These are phyloP conservation scores for Echinometra lucunter DNA, from an alignment of 53 echinoderm and acorn worm species.

Conservation along the genomic window DNA sequence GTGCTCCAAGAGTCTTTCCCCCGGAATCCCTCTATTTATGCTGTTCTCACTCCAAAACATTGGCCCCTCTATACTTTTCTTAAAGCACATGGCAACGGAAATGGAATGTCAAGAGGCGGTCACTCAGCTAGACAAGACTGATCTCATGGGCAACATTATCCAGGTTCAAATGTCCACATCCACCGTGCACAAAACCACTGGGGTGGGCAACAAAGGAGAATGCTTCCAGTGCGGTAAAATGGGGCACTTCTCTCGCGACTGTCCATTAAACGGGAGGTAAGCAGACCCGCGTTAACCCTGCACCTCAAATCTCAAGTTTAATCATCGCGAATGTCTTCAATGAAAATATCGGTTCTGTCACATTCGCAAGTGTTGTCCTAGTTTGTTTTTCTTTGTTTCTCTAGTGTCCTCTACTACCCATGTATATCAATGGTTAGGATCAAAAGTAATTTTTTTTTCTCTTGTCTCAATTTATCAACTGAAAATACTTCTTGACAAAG, in stretches of 20 bases:
- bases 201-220: constrained; percentile 93
- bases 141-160: constrained; percentile 81
- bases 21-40: neutral
- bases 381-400: neutral
- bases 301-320: neutral
- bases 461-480: no score
- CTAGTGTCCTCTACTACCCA: neutral
- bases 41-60: constrained; percentile 21
- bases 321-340: neutral
- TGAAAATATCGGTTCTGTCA: neutral
- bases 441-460: neutral
- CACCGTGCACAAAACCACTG: constrained; percentile 89
- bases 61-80: neutral
- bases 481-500: no score
- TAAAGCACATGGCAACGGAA: constrained; percentile 94
- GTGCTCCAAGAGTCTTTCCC: neutral
- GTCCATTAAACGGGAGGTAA: constrained; percentile 74
- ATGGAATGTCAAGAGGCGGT: constrained; percentile 84
- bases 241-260: constrained; percentile 95
- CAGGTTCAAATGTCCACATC: constrained; percentile 94
- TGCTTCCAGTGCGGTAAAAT: constrained; percentile 94
- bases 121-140: constrained; percentile 77
- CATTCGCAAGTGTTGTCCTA: neutral
- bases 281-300: constrained; percentile 53
- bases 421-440: neutral